phyloP scores from a whole-genome alignment of 1,140 invertebrate genomes.

The Pteromalus puparum region DNA sequence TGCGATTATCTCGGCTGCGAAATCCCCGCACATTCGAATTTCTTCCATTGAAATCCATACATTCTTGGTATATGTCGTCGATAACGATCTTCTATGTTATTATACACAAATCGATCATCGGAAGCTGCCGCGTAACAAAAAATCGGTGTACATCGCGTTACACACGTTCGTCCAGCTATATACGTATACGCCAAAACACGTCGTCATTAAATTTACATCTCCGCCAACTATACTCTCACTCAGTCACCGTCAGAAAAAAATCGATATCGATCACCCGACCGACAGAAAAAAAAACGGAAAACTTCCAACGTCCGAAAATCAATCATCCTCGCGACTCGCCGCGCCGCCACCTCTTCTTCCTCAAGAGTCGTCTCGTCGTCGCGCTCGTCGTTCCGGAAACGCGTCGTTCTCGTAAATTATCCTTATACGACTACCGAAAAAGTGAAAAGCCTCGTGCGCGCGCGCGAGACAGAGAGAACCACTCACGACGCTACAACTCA shows the following conservation, averaged over 20 bases:
- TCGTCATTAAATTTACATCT: no score
- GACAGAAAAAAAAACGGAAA: neutral
- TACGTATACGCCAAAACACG: no score
- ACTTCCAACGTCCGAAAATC: neutral
- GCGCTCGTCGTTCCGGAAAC: constrained; percentile 22
- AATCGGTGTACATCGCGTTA: no score
- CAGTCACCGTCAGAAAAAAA: neutral
- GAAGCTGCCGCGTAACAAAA: no score
- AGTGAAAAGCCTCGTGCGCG: neutral
- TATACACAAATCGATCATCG: no score
- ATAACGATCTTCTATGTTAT: no score
- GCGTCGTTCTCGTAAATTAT: constrained; percentile 21
- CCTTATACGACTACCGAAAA: neutral
- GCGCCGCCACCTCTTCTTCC: neutral
- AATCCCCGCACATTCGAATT: neutral
- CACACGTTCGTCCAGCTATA: no score
- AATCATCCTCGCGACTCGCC: neutral
- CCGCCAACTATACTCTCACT: no score
- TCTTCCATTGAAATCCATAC: neutral
- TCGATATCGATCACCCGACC: neutral
- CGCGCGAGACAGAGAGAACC: neutral
- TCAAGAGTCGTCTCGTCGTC: neutral
- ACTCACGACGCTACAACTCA: constrained; percentile 1
- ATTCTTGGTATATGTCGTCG: no score
- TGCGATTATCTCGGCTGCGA: neutral